Evolutionary conservation across 2,888 invertebrate species (phyloP).

Genomic region (Trissonchulus sp.): DNA sequence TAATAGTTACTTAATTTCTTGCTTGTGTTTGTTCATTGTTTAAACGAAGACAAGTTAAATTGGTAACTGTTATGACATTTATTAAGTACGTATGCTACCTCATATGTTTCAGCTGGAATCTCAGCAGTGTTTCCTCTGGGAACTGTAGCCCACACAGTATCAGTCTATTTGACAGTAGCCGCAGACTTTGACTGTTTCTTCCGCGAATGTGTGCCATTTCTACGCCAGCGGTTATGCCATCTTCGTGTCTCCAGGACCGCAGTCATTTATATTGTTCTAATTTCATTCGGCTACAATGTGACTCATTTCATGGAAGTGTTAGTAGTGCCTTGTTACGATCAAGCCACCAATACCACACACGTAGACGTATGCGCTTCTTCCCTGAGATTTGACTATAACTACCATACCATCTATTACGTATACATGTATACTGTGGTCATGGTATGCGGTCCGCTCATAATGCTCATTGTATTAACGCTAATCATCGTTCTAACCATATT

Average conservation of each 20-base stretch:
- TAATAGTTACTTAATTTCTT: too few species aligned
- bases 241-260: slow-evolving; percentile 36
- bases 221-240: slow-evolving; percentile 36
- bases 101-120: background rate
- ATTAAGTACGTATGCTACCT: too few species aligned
- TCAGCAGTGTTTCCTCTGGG: slow-evolving; percentile 43
- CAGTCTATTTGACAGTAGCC: slow-evolving; percentile 50
- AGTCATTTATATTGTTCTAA: slow-evolving; percentile 40
- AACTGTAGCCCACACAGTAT: slow-evolving; percentile 50
- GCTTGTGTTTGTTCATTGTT: too few species aligned
- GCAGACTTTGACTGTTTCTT: slow-evolving; percentile 50
- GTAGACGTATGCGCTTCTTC: slow-evolving; percentile 46
- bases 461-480: slow-evolving; percentile 26
- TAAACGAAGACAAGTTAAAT: too few species aligned
- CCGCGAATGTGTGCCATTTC: slow-evolving; percentile 37
- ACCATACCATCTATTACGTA: slow-evolving; percentile 34
- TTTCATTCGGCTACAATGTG: slow-evolving; percentile 46
- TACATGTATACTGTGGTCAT: slow-evolving; percentile 30
- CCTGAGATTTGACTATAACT: slow-evolving; percentile 34
- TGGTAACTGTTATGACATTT: too few species aligned
- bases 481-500: slow-evolving; percentile 13
- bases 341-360: slow-evolving; percentile 38
- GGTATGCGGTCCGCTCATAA: slow-evolving; percentile 29
- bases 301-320: slow-evolving; percentile 47
- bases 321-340: slow-evolving; percentile 46